phyloP scores from a whole-genome alignment of 35 echinoderm and acorn worm species.

The Anneissia japonica region DNA sequence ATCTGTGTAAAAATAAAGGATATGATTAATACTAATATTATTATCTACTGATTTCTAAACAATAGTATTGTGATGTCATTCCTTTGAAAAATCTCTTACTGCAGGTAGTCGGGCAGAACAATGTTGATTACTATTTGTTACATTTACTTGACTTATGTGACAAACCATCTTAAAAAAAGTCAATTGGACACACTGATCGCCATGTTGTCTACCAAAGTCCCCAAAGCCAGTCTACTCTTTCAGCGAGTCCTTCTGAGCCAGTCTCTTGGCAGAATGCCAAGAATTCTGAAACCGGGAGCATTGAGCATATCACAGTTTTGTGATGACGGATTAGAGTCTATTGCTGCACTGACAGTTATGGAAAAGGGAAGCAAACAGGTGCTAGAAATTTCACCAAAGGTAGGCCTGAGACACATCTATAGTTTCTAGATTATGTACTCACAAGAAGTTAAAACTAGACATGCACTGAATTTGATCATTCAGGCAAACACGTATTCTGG shows the following conservation, averaged over 20 bases:
- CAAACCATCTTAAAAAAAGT: slow-evolving; percentile 28
- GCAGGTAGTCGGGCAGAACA: no score
- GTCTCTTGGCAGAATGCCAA: slow-evolving; percentile 25
- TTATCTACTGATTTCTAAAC: no score
- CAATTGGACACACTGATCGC: slow-evolving; percentile 27
- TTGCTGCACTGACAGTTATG: slow-evolving; percentile 19
- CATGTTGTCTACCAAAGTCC: slow-evolving; percentile 15
- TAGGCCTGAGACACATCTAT: neutral
- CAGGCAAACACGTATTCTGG: no score
- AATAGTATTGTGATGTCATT: no score
- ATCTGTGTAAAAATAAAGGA: no score
- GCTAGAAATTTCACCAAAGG: slow-evolving; percentile 51
- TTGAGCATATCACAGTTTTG: slow-evolving; percentile 30
- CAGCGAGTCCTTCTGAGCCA: slow-evolving; percentile 18
- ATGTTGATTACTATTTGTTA: slow-evolving; percentile 71
- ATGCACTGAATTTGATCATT: no score
- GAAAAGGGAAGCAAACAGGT: slow-evolving; percentile 67
- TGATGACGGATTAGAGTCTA: neutral
- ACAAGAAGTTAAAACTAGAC: no score
- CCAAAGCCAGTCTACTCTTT: slow-evolving; percentile 38
- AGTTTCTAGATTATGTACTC: no score
- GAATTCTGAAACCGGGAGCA: slow-evolving; percentile 15
- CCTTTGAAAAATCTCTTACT: no score
- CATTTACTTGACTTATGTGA: slow-evolving; percentile 31
- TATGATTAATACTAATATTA: no score